phyloP scores from a whole-genome alignment of 2,113 vertebrate species.

The Sturnira hondurensis region DNA sequence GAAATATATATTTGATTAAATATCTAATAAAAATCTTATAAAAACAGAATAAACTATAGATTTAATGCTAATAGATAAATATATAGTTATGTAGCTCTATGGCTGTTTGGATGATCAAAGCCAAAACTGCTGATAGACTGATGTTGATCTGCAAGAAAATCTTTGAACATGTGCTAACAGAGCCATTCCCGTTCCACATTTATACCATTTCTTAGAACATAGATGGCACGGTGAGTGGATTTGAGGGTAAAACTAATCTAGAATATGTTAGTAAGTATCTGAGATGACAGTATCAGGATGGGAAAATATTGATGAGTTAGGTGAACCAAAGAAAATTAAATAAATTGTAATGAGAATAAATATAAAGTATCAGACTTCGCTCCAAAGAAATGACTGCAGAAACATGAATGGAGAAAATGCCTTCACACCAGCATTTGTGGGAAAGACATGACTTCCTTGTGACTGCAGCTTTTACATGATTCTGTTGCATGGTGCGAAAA shows the following conservation, averaged over 20 bases:
- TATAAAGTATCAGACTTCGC: not conserved
- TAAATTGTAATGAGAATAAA: not conserved
- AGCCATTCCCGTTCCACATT: not conserved
- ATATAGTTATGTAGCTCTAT: not conserved
- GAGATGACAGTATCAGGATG: not conserved
- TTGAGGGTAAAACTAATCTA: conserved; percentile 39
- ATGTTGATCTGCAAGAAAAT: not conserved
- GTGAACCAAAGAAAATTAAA: not conserved
- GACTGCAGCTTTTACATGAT: not conserved
- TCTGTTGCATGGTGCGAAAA: conserved; percentile 19
- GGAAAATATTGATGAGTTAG: not conserved
- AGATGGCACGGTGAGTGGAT: not conserved
- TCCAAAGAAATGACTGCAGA: not conserved
- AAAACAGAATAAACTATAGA: not conserved
- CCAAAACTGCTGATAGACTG: not conserved
- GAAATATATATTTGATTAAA: not conserved
- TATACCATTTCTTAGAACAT: not conserved
- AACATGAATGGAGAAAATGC: not conserved
- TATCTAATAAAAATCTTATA: not conserved
- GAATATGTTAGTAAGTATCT: not conserved
- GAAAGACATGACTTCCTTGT: not conserved
- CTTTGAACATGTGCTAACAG: not conserved
- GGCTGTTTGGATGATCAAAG: not conserved
- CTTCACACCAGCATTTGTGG: not conserved
- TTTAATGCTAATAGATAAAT: not conserved